Percentiles rank a stretch among this genome's conserved stretches.
phyloP scores from a whole-genome alignment of 92 coral and sea anemone species.

The Parazoanthus swiftii region DNA sequence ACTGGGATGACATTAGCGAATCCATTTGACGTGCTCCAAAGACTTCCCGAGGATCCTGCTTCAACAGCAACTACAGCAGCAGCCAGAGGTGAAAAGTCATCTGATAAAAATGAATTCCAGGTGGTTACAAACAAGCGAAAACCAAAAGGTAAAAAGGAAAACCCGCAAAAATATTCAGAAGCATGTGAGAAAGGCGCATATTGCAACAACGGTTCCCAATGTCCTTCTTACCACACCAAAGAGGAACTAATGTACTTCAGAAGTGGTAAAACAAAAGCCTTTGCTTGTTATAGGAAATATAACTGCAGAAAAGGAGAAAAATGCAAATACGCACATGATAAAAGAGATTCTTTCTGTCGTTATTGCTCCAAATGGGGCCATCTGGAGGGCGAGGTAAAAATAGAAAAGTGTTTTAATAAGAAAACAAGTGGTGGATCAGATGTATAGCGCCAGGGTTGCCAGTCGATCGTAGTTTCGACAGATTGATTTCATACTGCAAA shows the following conservation, averaged over 20 bases:
- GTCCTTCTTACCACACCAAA: slow-evolving; percentile 26
- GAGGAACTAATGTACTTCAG: slow-evolving; percentile 40
- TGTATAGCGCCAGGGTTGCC: not conserved
- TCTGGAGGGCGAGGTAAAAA: slow-evolving; percentile 1
- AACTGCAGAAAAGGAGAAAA: slow-evolving; percentile 18
- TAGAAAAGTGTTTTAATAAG: not conserved
- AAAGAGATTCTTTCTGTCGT: slow-evolving; percentile 34
- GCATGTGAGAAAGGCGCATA: slow-evolving; percentile 2
- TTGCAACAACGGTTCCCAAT: not conserved
- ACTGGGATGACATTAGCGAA: not conserved
- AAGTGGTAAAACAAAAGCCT: not conserved
- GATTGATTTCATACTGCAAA: no score
- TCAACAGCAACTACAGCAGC: not conserved
- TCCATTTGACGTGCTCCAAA: not conserved
- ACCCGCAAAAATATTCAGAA: slow-evolving; percentile 19
- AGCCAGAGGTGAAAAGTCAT: not conserved
- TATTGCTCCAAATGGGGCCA: slow-evolving; percentile 46
- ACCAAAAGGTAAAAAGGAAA: not conserved
- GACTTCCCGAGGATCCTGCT: not conserved
- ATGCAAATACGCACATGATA: slow-evolving; percentile 38
- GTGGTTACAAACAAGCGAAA: not conserved
- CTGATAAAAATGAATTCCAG: not conserved
- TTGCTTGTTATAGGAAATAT: not conserved
- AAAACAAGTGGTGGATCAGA: not conserved
- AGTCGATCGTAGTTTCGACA: no score